Conservation (phyloP, 2,888 invertebrate species). For the Sminthurides aquaticus region DNA sequence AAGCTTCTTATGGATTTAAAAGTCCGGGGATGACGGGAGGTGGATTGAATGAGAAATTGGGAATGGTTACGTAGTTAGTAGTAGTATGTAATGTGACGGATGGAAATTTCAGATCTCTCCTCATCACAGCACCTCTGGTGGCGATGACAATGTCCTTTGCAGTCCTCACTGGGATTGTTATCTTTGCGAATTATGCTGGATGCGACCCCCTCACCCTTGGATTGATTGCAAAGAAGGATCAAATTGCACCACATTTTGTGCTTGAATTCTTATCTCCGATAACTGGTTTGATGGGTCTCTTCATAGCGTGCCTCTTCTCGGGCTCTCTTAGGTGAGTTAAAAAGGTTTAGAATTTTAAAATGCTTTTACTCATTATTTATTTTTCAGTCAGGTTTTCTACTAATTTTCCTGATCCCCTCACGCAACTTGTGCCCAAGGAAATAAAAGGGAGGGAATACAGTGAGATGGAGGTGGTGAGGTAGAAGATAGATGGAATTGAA, state of each 20-base stretch:
- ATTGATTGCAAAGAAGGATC: slow-evolving; percentile 42
- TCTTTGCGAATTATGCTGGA: slow-evolving; percentile 47
- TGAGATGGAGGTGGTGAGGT: no score
- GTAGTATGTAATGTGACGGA: no score
- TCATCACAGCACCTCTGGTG: slow-evolving; percentile 40
- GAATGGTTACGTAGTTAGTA: no score
- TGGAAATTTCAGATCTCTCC: slow-evolving; percentile 34
- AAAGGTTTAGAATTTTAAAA: no score
- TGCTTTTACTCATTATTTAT: no score
- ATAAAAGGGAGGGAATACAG: background rate
- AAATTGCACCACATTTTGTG: slow-evolving; percentile 48
- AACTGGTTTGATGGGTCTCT: slow-evolving; percentile 50
- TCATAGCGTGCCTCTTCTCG: slow-evolving; percentile 50
- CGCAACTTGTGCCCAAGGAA: background rate
- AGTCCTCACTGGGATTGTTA: slow-evolving; percentile 46
- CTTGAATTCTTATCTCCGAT: slow-evolving; percentile 48
- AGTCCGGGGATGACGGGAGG: no score
- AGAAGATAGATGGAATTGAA: no score
- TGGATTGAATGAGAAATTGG: no score
- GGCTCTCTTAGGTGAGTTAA: slow-evolving; percentile 47
- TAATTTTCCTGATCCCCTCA: background rate
- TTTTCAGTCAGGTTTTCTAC: no score
- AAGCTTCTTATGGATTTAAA: background rate
- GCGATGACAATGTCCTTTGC: slow-evolving; percentile 40
- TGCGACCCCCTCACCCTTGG: slow-evolving; percentile 46